These are phyloP conservation scores for Alligator mississippiensis DNA, from an alignment of 2,113 vertebrate species.

Conservation along the genomic window DNA sequence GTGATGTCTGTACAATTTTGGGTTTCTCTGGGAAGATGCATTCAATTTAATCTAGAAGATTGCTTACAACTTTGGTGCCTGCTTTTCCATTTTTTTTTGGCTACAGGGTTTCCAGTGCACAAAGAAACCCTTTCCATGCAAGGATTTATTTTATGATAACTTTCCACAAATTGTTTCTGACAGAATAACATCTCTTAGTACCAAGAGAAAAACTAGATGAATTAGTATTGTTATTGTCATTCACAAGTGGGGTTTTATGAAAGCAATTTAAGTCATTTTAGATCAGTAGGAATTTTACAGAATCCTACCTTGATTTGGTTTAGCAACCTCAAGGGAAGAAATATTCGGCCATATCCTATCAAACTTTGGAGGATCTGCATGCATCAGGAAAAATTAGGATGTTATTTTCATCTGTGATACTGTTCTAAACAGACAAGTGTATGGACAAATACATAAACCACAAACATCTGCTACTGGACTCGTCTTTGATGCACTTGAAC, in stretches of 20 bases:
- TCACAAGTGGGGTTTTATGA: slow-evolving; percentile 14
- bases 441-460: slow-evolving; percentile 87
- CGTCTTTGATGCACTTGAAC: slow-evolving; percentile 81
- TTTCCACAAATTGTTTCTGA: slow-evolving; percentile 26
- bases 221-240: neutral
- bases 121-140: slow-evolving; percentile 30
- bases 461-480: slow-evolving; percentile 81
- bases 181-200: slow-evolving; percentile 6
- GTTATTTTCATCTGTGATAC: slow-evolving; percentile 87
- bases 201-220: neutral
- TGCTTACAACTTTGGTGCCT: neutral
- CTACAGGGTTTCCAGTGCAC: neutral
- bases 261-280: slow-evolving; percentile 67
- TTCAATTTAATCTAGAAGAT: neutral
- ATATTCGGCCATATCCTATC: slow-evolving; percentile 96
- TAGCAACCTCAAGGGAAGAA: slow-evolving; percentile 99
- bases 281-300: slow-evolving; percentile 78
- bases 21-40: slow-evolving; percentile 4
- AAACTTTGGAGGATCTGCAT: slow-evolving; percentile 90
- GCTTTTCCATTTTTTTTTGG: neutral
- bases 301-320: slow-evolving; percentile 99
- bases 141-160: slow-evolving; percentile 20
- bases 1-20: slow-evolving; percentile 6
- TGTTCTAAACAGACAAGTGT: slow-evolving; percentile 81
- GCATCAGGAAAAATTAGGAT: slow-evolving; percentile 93